These are phyloP conservation scores for Leucania comma DNA, from an alignment of 2,888 invertebrate species.

Conservation along the genomic window DNA sequence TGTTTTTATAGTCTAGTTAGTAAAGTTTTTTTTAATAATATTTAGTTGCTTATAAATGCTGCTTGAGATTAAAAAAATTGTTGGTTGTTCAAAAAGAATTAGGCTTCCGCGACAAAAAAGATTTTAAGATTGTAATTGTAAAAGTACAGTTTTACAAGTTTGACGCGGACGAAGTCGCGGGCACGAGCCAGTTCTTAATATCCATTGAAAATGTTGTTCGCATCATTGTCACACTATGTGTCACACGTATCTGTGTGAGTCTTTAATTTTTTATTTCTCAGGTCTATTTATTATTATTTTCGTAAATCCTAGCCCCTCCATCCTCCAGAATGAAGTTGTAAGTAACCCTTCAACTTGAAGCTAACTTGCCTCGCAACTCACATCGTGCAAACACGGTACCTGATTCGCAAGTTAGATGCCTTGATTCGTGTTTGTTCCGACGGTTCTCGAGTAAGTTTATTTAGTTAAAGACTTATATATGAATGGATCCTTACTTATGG, in stretches of 20 bases:
- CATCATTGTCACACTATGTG: background rate
- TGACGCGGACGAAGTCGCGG: too few species aligned
- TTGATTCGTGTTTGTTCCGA: constrained; percentile 42
- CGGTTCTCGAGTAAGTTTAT: constrained; percentile 14
- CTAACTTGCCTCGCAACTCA: constrained; percentile 34
- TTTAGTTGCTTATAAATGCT: too few species aligned
- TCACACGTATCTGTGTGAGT: background rate
- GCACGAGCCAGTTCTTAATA: too few species aligned
- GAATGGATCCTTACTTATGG: constrained; percentile 4
- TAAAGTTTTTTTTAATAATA: too few species aligned
- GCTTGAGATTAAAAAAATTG: too few species aligned
- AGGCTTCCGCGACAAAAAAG: too few species aligned
- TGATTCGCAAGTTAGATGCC: constrained; percentile 40
- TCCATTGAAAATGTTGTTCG: too few species aligned
- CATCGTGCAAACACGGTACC: constrained; percentile 19
- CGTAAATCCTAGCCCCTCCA: constrained; percentile 1
- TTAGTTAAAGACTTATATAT: constrained; percentile 13
- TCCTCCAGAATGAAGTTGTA: constrained; percentile 15
- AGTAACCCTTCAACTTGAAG: constrained; percentile 47
- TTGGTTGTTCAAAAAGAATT: too few species aligned
- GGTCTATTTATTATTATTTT: background rate
- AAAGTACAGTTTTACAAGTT: too few species aligned
- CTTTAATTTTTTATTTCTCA: background rate
- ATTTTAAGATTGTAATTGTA: background rate
- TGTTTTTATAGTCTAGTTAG: too few species aligned